phyloP scores from a whole-genome alignment of 2,113 vertebrate species.

The Neodon shergylaensis region DNA sequence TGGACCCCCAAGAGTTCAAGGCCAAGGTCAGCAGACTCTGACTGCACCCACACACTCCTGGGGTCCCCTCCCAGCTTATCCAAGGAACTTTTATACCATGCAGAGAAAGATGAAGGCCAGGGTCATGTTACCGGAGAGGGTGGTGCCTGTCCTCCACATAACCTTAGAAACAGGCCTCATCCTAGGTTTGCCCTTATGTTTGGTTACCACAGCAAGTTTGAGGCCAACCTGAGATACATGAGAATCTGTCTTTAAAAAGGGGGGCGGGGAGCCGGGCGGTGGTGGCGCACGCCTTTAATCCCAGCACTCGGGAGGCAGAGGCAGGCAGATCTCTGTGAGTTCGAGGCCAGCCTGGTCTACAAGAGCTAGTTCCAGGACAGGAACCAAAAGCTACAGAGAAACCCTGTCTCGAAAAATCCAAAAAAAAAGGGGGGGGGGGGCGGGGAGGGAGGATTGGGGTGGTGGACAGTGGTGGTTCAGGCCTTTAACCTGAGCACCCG shows the following conservation, averaged over 20 bases:
- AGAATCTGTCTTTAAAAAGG: background rate
- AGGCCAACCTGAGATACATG: background rate
- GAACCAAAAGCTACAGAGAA: too few relatives aligned
- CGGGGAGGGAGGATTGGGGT: too few relatives aligned
- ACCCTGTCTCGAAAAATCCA: too few relatives aligned
- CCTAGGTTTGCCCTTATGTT: background rate
- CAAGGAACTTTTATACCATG: background rate
- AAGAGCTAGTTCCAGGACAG: background rate
- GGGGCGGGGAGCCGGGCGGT: background rate
- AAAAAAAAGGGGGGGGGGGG: too few relatives aligned
- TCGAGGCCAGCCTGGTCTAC: background rate
- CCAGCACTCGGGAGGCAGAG: background rate
- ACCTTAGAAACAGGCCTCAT: background rate
- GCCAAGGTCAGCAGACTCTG: constrained; percentile 78
- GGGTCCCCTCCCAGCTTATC: background rate
- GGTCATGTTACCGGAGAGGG: background rate
- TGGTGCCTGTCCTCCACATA: background rate
- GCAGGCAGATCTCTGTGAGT: background rate
- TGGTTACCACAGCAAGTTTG: background rate
- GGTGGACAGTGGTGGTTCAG: too few relatives aligned
- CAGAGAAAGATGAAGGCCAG: background rate
- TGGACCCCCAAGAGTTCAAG: constrained; percentile 84
- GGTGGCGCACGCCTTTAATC: background rate
- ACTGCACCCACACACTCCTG: background rate
- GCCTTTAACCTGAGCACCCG: too few relatives aligned